Evolutionary conservation across 1,140 invertebrate species (phyloP).

Genomic region (Drosophila guanche): DNA sequence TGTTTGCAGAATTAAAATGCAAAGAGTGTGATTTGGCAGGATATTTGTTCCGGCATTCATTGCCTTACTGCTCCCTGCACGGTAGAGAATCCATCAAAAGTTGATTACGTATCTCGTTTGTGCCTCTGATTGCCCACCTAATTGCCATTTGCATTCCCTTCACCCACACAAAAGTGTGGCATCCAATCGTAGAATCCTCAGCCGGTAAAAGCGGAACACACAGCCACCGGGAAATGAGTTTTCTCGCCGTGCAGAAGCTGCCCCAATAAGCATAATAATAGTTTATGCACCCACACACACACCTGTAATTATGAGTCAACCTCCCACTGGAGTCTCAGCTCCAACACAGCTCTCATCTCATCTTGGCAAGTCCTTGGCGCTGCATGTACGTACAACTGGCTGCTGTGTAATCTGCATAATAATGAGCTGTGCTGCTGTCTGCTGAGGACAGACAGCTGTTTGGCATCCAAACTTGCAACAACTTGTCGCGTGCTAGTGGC

Average conservation of each 20-base stretch:
- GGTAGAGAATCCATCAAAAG: conserved; percentile 28
- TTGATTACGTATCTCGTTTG: conserved; percentile 24
- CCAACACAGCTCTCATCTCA: conserved; percentile 3
- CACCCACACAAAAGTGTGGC: conserved; percentile 16
- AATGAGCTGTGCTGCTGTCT: conserved; percentile 36
- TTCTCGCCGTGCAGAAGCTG: conserved; percentile 24
- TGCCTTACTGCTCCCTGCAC: neutral
- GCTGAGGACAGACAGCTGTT: no score
- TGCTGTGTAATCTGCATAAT: conserved; percentile 76
- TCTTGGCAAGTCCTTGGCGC: conserved; percentile 19
- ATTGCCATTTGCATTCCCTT: conserved; percentile 26
- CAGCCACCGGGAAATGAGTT: conserved; percentile 54
- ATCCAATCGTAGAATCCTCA: conserved; percentile 14
- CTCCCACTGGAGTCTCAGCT: conserved; percentile 1
- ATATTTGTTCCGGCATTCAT: no score
- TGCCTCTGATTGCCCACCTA: conserved; percentile 12
- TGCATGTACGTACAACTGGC: conserved; percentile 43
- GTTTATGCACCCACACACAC: conserved; percentile 24
- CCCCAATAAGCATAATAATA: conserved; percentile 73
- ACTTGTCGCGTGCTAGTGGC: conserved; percentile 43
- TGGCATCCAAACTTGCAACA: conserved; percentile 40
- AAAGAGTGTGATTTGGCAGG: neutral
- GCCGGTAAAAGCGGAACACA: conserved; percentile 1
- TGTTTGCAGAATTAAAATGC: conserved; percentile 38
- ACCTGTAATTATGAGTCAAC: conserved; percentile 7